phyloP scores from a whole-genome alignment of 1,140 invertebrate genomes.

The Megalopta genalis region DNA sequence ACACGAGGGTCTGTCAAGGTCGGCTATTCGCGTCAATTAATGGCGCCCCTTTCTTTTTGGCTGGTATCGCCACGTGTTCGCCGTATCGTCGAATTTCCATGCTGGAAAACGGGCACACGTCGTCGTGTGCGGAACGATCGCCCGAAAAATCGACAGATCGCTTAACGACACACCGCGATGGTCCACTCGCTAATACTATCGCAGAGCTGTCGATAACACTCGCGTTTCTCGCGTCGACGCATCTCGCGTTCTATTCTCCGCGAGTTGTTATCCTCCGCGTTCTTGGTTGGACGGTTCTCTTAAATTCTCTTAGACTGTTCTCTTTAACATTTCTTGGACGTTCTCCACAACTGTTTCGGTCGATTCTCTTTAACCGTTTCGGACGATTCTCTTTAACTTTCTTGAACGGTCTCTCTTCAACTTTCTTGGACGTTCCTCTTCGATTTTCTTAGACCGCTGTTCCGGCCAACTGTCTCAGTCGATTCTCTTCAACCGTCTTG shows the following conservation, averaged over 20 bases:
- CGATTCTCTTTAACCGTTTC: too few relatives aligned
- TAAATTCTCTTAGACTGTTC: too few relatives aligned
- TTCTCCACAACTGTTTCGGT: too few relatives aligned
- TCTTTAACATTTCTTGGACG: too few relatives aligned
- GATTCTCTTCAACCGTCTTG: too few relatives aligned
- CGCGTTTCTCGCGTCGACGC: background rate
- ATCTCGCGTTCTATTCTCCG: background rate
- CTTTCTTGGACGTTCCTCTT: too few relatives aligned
- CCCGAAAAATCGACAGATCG: background rate
- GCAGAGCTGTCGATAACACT: background rate
- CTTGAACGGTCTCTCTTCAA: too few relatives aligned
- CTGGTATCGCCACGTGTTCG: background rate
- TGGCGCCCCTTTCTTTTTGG: background rate
- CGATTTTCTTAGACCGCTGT: too few relatives aligned
- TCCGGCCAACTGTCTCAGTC: too few relatives aligned
- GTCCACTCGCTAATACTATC: background rate
- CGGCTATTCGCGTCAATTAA: constrained; percentile 43
- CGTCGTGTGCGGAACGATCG: background rate
- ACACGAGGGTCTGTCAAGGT: constrained; percentile 8
- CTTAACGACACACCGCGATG: background rate
- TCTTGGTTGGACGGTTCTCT: too few relatives aligned
- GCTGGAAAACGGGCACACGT: background rate
- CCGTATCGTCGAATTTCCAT: background rate
- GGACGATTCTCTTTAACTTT: too few relatives aligned
- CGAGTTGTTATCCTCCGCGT: too few relatives aligned